Base-by-base conservation (phyloP, 2,113 vertebrate species). In the Sarotherodon lohbergeri region DNA sequence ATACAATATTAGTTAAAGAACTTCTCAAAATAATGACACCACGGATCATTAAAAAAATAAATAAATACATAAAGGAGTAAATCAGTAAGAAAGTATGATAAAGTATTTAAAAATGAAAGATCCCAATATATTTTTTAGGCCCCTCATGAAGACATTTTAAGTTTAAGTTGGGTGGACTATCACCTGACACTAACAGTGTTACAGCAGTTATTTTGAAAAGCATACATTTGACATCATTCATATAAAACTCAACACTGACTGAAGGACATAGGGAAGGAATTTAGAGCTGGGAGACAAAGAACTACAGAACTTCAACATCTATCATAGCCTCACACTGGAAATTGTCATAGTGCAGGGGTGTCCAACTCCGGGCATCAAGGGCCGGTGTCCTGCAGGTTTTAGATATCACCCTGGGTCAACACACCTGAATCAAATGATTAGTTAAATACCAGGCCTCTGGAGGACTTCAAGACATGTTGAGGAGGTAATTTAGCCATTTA, bases 401-500 rank as follows among this genome's bases (percentile, higher is more conserved):
- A 57, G 8, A 61, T 61, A 32, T 61, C 3, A 5, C 8, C 57
- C 27, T 61, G 27, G 27, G 27, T 61, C 2, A 3, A 24, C 56
- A 59, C 13, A 32, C 56, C 7, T 59, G 4, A 61, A 61, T 32
- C 27, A 61, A 61, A 61, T 61, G 29, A 61, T 32, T 0, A 17
- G 29, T 17, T 61, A 14, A 32, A 0, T 59, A 32, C 1, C 57
- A 61, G 7, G 5, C 8, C 14, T 61, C 57, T 4, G 2, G 27
- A 61, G 14, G 32, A 61, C 14, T 32, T 59, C 27, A 32, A 2
- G 8, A 59, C 27, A 32, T 1, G 13, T 59, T 59, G 57, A 9
- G 14, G 14, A 61, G 0, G 14, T 61, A 1, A 32, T 61, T 61
- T 61, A 61, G 8, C 57, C 57, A 32, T 61, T 61, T 61, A 61